A percentile compares a stretch with the other conserved stretches of the same genome.
Conservation (phyloP, 2,888 invertebrate genomes). For the Ectropis crepuscularia region DNA sequence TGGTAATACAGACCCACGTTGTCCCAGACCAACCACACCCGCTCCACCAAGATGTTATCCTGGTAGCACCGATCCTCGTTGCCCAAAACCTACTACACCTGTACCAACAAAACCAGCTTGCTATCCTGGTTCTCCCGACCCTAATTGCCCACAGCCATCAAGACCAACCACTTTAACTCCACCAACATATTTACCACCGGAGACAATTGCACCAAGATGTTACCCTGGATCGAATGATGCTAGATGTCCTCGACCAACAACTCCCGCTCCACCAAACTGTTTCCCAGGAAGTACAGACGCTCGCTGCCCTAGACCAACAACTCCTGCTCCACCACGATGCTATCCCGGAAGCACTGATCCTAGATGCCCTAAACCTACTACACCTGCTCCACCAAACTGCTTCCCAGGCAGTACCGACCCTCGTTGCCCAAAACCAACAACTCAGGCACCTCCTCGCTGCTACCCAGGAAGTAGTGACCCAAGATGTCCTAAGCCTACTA, state of each 20-base stretch:
- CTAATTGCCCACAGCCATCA: slow-evolving; percentile 52
- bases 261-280: slow-evolving; percentile 52
- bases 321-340: slow-evolving; percentile 45
- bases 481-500: slow-evolving; percentile 53
- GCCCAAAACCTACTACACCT: slow-evolving; percentile 49
- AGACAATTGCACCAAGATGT: slow-evolving; percentile 37
- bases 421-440: slow-evolving; percentile 24
- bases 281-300: slow-evolving; percentile 48
- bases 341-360: slow-evolving; percentile 56
- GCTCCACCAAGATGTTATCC: slow-evolving; percentile 51
- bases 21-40: slow-evolving; percentile 54
- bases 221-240: slow-evolving; percentile 57
- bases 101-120: slow-evolving; percentile 40
- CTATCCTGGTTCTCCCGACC: slow-evolving; percentile 49
- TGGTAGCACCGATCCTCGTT: slow-evolving; percentile 48
- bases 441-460: slow-evolving; percentile 16
- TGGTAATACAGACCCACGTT: slow-evolving; percentile 41
- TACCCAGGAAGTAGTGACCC: slow-evolving; percentile 51
- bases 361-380: slow-evolving; percentile 57
- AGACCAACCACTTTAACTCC: slow-evolving; percentile 32
- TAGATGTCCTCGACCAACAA: slow-evolving; percentile 45
- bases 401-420: slow-evolving; percentile 27
- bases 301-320: slow-evolving; percentile 46
- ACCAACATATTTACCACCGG: slow-evolving; percentile 49
- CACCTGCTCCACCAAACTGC: slow-evolving; percentile 39